phyloP scores from a whole-genome alignment of 2,797 vertebrate genomes.

The Australoheros facetus region DNA sequence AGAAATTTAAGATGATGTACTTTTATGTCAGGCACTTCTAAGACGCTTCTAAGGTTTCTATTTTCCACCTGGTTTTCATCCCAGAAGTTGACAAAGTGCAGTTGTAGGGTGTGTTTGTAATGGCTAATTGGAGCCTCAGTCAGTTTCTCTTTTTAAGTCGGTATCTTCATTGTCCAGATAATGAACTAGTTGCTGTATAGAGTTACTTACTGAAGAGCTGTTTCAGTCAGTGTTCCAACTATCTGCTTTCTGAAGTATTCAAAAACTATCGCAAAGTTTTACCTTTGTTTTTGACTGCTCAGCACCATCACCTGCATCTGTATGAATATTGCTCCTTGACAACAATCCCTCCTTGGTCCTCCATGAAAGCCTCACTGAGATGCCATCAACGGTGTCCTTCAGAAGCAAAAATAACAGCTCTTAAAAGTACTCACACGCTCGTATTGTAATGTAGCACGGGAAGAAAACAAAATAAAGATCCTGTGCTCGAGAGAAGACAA shows the following conservation, averaged over 20 bases:
- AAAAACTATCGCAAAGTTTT: not conserved
- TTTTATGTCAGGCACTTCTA: not conserved
- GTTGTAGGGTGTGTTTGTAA: conserved; percentile 7
- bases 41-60: conserved; percentile 16
- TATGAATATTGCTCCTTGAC: conserved; percentile 33
- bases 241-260: not conserved
- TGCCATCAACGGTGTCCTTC: conserved; percentile 27
- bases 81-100: conserved; percentile 23
- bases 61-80: conserved; percentile 55
- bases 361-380: conserved; percentile 9
- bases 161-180: not conserved
- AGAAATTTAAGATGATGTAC: conserved; percentile 6
- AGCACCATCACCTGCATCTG: not conserved
- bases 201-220: not conserved
- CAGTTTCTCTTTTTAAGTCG: not conserved
- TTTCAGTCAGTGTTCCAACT: not conserved
- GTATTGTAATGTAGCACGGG: not conserved
- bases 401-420: conserved; percentile 3
- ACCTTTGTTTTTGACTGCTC: not conserved
- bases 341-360: not conserved
- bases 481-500: conserved; percentile 16
- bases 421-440: conserved; percentile 16
- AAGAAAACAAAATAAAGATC: conserved; percentile 11
- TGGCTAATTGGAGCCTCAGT: not conserved
- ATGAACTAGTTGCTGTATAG: not conserved